Percentiles rank a stretch among this genome's conserved stretches.
Conservation (phyloP, 1,140 invertebrate genomes). For the Tribolium castaneum region DNA sequence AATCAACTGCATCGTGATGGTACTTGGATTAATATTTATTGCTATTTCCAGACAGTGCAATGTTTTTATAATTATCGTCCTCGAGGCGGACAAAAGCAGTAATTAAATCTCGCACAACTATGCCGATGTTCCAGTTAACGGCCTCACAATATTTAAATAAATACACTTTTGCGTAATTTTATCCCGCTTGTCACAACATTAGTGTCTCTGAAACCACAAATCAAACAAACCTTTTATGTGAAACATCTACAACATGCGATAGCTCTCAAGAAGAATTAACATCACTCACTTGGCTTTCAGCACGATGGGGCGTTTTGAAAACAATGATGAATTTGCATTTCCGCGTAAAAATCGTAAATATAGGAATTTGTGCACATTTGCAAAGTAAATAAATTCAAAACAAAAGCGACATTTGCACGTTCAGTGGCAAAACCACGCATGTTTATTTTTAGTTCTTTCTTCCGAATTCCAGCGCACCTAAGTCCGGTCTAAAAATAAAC, state of each 20-base stretch:
- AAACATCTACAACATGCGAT: not conserved
- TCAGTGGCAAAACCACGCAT: not conserved
- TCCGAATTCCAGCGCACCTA: not conserved
- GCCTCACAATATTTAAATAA: no score
- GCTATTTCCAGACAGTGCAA: conserved; percentile 9
- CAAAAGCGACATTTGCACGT: not conserved
- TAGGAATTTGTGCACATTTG: not conserved
- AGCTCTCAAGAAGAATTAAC: not conserved
- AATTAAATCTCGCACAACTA: not conserved
- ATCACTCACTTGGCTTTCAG: not conserved
- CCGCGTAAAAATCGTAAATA: not conserved
- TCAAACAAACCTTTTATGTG: not conserved
- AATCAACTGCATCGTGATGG: conserved; percentile 1
- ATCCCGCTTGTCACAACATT: not conserved
- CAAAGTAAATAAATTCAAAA: not conserved
- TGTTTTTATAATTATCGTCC: conserved; percentile 13
- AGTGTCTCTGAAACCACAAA: not conserved
- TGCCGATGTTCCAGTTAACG: no score
- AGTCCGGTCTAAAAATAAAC: not conserved
- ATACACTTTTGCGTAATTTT: not conserved
- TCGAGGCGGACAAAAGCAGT: not conserved
- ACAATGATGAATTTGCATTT: not conserved
- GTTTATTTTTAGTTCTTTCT: not conserved
- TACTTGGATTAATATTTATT: conserved; percentile 26
- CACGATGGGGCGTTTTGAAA: not conserved